Base-by-base conservation (phyloP, 2,888 invertebrate species). In the Boloria selene region DNA sequence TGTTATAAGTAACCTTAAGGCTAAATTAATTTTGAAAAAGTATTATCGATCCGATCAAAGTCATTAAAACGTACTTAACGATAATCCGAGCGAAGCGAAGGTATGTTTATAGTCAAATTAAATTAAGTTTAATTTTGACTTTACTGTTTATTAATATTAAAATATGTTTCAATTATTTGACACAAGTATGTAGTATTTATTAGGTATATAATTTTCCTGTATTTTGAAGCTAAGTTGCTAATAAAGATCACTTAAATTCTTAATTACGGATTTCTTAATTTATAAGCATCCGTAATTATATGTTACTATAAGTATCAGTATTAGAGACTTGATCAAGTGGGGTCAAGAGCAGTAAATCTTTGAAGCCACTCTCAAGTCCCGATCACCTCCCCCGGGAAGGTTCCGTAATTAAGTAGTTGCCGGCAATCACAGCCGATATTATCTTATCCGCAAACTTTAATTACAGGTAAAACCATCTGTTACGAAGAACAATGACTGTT, bases 301-400 rank as follows among this genome's bases (percentile, higher is more conserved):
- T 74, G 73, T 79, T 78, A 76, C 76, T 72, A 74, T 74, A 77
- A 73, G 72, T 68, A 67, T 68, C 65, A 68, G 66, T 58, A 71
- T 68, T 59, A 62, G 63, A 68, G 68, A 64, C 68, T 61, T 59
- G 81, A 81, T 83, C 82, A 85, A 85, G 81, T 80, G 78, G 79
- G 88, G 87, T 85, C 86, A 85, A 83, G 78, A 81, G 79, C 78
- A 77, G 81, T 88, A 85, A 87, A 87, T 87, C 87, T 83, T 80
- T 64, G 73, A 73, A 77, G 77, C 75, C 78, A 76, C 78, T 78
- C 71, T 70, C 68, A 64, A 71, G 65, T 64, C 73, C 74, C 74
- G 75, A 82, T 83, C 77, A 75, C 74, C 70, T 79, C 82, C 79
- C 80, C 59, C 56, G 78, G 77, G 82, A 79, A 73, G 71, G 71